Evolutionary conservation across 35 echinoderm and acorn worm genomes (phyloP).

Genomic region (Eucidaris tribuloides): DNA sequence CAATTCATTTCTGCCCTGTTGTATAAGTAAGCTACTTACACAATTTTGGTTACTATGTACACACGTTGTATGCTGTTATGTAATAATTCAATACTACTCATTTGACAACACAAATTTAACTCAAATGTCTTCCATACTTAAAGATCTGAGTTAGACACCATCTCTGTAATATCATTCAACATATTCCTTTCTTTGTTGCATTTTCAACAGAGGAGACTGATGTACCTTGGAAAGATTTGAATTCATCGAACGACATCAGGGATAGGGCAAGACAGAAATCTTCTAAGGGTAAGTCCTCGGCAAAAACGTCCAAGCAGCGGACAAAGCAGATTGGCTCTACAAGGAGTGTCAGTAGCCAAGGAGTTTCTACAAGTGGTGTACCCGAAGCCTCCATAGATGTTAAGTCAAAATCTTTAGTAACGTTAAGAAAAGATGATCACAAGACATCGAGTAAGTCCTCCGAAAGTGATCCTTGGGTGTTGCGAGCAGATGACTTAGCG

Average conservation of each 20-base stretch:
- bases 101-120: too few relatives aligned
- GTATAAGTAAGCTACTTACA: too few relatives aligned
- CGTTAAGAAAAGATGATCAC: too few relatives aligned
- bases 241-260: background rate
- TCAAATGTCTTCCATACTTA: too few relatives aligned
- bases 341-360: slow-evolving; percentile 21
- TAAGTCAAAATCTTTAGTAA: too few relatives aligned
- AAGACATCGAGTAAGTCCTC: background rate
- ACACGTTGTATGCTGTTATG: too few relatives aligned
- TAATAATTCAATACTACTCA: too few relatives aligned
- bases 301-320: background rate
- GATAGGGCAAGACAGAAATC: slow-evolving; percentile 10
- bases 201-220: slow-evolving; percentile 5
- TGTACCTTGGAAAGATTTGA: background rate
- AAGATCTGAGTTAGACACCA: too few relatives aligned
- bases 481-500: slow-evolving; percentile 4
- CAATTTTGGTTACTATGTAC: too few relatives aligned
- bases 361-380: background rate
- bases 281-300: slow-evolving; percentile 11
- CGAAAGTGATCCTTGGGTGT: slow-evolving; percentile 18
- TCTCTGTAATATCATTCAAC: too few relatives aligned
- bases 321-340: background rate
- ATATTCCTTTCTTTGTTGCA: background rate
- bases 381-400: background rate
- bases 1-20: too few relatives aligned